Percentiles rank a stretch among this genome's conserved stretches.
phyloP scores from a whole-genome alignment of 2,113 vertebrate genomes.

The Noctilio leporinus region DNA sequence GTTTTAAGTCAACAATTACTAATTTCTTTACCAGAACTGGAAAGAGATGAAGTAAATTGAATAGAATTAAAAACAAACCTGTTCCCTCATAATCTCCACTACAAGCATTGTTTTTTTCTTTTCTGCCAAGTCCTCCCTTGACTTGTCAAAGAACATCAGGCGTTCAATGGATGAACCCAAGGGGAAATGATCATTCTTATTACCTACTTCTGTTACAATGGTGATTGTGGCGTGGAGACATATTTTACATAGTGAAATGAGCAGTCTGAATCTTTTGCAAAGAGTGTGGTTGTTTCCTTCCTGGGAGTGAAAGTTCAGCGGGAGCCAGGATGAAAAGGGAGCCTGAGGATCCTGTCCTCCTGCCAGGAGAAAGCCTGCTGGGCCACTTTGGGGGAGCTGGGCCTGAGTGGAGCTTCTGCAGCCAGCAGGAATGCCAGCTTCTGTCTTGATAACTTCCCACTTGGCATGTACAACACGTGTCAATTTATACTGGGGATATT shows the following conservation, averaged over 20 bases:
- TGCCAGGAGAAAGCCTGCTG: neutral
- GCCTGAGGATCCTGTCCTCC: neutral
- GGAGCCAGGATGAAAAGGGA: neutral
- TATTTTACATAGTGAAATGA: slow-evolving; percentile 49
- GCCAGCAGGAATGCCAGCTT: neutral
- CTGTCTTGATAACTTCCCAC: slow-evolving; percentile 21
- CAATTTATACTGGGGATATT: slow-evolving; percentile 22
- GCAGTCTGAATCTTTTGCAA: slow-evolving; percentile 43
- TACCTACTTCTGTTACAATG: neutral
- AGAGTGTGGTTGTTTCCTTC: slow-evolving; percentile 39
- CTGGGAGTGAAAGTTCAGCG: slow-evolving; percentile 19
- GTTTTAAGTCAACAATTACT: slow-evolving; percentile 65
- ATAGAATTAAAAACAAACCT: neutral
- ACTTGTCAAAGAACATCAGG: neutral
- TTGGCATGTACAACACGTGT: slow-evolving; percentile 10
- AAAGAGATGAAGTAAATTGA: slow-evolving; percentile 56
- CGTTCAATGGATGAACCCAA: neutral
- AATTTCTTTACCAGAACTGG: slow-evolving; percentile 67
- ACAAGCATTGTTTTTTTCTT: neutral
- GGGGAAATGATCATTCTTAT: neutral
- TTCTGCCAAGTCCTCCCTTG: neutral
- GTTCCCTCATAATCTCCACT: neutral
- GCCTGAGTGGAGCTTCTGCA: neutral
- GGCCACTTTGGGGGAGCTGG: neutral
- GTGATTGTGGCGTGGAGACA: neutral